Conservation (phyloP, 2,113 vertebrate species). For the Cyanoramphus novaezelandiae region DNA sequence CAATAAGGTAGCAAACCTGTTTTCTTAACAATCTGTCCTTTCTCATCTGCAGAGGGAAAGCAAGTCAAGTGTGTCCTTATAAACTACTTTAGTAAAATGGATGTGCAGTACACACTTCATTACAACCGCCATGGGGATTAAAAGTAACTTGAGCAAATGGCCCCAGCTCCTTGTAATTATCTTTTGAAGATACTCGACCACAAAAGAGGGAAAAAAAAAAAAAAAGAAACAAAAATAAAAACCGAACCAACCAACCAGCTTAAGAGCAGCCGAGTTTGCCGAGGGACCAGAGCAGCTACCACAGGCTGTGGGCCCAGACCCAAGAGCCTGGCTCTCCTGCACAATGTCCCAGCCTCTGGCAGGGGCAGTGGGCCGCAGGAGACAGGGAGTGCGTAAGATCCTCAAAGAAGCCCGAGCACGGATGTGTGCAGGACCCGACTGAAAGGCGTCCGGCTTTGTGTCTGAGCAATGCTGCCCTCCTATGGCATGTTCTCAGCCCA, state of each 20-base stretch:
- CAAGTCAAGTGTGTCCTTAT: conserved; percentile 49
- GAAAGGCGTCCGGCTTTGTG: accelerated
- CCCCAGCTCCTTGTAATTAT: conserved; percentile 26
- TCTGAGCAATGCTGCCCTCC: conserved; percentile 57
- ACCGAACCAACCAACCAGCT: neutral
- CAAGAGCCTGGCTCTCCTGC: accelerated
- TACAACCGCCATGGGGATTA: conserved; percentile 8
- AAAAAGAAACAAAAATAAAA: neutral
- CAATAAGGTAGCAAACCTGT: neutral
- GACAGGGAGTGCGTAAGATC: accelerated
- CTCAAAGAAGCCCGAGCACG: neutral
- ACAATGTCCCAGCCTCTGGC: accelerated
- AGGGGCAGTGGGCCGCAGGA: too few species aligned
- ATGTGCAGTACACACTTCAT: conserved; percentile 40
- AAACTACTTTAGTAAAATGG: conserved; percentile 49
- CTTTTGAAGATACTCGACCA: neutral
- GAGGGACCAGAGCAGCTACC: neutral
- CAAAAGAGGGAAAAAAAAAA: neutral
- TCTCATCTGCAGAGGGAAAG: conserved; percentile 7
- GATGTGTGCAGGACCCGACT: neutral
- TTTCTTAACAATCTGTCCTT: conserved; percentile 16
- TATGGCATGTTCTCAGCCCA: neutral
- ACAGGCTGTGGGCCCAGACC: neutral
- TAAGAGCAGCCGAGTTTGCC: neutral
- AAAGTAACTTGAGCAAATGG: conserved; percentile 50